A percentile compares a stretch with the other conserved stretches of the same genome.
phyloP scores from a whole-genome alignment of 30 jellyfish, hydroid and myxozoan genomes.

The Sanderia malayensis region DNA sequence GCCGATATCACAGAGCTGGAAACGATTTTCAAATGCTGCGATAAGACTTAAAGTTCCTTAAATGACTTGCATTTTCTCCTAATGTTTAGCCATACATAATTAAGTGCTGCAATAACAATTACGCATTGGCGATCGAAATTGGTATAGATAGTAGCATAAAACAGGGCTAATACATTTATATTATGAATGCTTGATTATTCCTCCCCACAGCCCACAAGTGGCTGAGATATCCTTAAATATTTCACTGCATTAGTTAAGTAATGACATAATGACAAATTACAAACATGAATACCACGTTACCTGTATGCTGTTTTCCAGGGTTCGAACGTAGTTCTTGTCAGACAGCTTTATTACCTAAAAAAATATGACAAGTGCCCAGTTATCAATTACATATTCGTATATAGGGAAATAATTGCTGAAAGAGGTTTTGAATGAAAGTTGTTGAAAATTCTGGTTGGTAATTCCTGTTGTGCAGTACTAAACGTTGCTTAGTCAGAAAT shows the following conservation, averaged over 20 bases:
- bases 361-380: background rate
- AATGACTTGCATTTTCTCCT: no score
- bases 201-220: background rate
- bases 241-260: background rate
- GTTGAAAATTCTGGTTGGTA: background rate
- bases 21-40: no score
- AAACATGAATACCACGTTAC: no score
- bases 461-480: background rate
- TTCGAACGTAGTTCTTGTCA: slow-evolving; percentile 46
- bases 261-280: no score
- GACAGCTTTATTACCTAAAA: slow-evolving; percentile 47
- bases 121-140: background rate
- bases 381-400: background rate
- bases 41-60: no score
- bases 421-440: no score
- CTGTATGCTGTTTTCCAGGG: slow-evolving; percentile 60
- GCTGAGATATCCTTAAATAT: background rate
- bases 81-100: no score
- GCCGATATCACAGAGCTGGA: no score
- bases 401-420: background rate
- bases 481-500: background rate
- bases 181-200: background rate
- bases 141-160: background rate
- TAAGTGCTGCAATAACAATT: no score
- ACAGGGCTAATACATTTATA: background rate